Base-by-base conservation (phyloP, 2,113 vertebrate species). In the Cathartes aura region DNA sequence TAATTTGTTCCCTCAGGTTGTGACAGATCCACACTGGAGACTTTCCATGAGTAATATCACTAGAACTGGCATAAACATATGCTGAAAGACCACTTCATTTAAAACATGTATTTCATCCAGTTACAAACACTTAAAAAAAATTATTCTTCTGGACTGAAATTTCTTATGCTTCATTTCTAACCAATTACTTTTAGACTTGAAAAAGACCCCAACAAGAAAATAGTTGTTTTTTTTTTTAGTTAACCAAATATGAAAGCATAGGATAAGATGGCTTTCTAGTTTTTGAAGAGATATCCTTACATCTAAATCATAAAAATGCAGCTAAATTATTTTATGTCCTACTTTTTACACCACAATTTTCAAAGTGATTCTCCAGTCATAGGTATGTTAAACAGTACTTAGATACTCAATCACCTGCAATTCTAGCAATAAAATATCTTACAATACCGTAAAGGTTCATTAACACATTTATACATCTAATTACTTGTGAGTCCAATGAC, bases 41-140 rank as follows among this genome's bases (percentile, higher is more conserved):
- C 30, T 64, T 97, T 60, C 43, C 34, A 74, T 82, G 38, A 95
- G 11, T 72, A 87, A 36, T 91, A 91, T 84, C 72, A 92, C 73
- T 68, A 79, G 60, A 96, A 75, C 47, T 92, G 93, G 76, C 89
- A 94, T 75, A 87, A 96, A 84, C 90, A 94, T 93, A 96, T 88
- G 88, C 50, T 93, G 68, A 92, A 95, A 95, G 88, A 94, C 71
- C 73, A 96, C 27, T 97, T 95, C 89, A 92, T 94, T 94, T 89
- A 92, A 76, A 91, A 87, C 26, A 60, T 1, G 0, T 82, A 94
- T 94, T 85, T 82, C 56, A 89, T 64, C 53, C 60, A 89, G 24
- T 67, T 92, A 73, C 12, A 84, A 79, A 82, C 47, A 87, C 34
- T 64, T 8, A 1, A 47, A 76, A 76, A 68, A 82, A 73, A 58